phyloP scores from a whole-genome alignment of 2,888 invertebrate species.

The Heliothis peltigera region DNA sequence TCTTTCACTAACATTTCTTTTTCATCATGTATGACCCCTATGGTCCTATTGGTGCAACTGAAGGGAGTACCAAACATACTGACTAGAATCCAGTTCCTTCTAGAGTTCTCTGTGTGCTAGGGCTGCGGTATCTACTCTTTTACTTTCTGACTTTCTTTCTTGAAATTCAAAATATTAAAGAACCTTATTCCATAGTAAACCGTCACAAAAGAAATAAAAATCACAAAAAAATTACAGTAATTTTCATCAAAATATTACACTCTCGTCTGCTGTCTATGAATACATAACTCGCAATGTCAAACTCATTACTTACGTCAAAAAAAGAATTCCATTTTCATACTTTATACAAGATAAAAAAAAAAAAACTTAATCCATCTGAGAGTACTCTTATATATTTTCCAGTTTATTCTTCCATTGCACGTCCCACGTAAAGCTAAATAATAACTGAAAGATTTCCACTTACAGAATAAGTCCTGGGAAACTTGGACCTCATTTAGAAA shows the following conservation, averaged over 20 bases:
- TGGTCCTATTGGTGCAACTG: no score
- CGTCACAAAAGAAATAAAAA: not conserved
- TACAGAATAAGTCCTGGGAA: slow-evolving; percentile 28
- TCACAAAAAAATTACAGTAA: not conserved
- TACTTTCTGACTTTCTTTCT: no score
- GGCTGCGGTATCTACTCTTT: no score
- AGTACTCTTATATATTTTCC: slow-evolving; percentile 32
- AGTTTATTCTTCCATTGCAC: slow-evolving; percentile 22
- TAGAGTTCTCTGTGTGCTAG: no score
- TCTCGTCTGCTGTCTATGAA: not conserved
- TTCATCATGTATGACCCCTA: no score
- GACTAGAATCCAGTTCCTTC: no score
- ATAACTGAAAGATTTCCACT: slow-evolving; percentile 42
- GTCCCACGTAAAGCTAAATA: slow-evolving; percentile 37
- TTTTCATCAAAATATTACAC: slow-evolving; percentile 1
- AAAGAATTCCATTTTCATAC: slow-evolving; percentile 13
- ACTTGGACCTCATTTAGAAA: slow-evolving; percentile 16
- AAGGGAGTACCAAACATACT: no score
- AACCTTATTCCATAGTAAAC: not conserved
- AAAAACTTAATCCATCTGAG: slow-evolving; percentile 28
- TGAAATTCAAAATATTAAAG: no score
- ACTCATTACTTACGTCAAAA: slow-evolving; percentile 23
- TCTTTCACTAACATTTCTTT: no score
- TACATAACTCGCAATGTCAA: slow-evolving; percentile 9
- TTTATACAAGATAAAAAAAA: not conserved